Evolutionary conservation across 2,797 vertebrate genomes (phyloP).

Genomic region (Pangasius krempfi): DNA sequence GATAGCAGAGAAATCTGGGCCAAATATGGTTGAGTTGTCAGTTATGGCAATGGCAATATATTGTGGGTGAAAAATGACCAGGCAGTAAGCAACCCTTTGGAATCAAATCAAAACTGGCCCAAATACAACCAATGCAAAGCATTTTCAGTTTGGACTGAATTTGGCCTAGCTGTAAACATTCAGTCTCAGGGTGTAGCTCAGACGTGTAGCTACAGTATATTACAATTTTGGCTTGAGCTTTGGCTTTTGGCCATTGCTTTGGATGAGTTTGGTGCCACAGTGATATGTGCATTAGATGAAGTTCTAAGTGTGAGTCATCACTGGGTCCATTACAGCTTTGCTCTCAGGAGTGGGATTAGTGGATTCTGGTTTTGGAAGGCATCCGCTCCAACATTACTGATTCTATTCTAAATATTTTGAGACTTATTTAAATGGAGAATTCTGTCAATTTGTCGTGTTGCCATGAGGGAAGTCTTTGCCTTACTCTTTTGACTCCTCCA

Average conservation of each 20-base stretch:
- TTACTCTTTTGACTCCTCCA: neutral
- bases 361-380: neutral
- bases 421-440: neutral
- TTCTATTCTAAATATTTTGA: neutral
- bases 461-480: neutral
- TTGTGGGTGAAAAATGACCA: neutral
- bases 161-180: neutral
- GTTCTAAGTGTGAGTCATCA: neutral
- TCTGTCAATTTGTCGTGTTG: neutral
- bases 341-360: neutral
- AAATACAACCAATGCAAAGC: neutral
- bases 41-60: neutral
- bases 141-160: neutral
- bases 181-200: neutral
- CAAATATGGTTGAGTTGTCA: neutral
- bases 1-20: neutral
- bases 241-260: neutral
- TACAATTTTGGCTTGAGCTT: neutral
- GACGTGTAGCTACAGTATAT: neutral
- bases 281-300: neutral
- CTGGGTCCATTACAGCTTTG: neutral
- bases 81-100: neutral
- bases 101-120: neutral
- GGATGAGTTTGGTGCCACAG: neutral
- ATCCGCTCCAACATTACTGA: neutral